These are phyloP conservation scores for Anoplolepis gracilipes DNA, from an alignment of 1,140 invertebrate species.

Conservation along the genomic window DNA sequence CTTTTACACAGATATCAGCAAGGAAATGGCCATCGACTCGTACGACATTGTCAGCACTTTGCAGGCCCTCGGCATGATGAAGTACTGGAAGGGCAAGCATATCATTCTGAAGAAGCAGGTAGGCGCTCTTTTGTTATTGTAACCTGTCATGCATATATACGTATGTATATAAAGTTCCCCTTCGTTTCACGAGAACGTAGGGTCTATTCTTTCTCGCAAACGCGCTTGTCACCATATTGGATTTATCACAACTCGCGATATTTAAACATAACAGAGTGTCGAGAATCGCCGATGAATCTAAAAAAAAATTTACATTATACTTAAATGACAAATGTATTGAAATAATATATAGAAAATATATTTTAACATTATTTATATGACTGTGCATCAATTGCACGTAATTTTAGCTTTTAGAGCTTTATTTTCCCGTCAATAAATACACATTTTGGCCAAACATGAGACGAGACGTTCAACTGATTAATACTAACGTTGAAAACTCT, in stretches of 20 bases:
- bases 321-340: background rate
- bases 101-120: constrained; percentile 98
- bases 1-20: constrained; percentile 89
- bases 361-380: too few species aligned
- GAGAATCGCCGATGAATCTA: background rate
- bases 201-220: constrained; percentile 9
- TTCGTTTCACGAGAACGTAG: constrained; percentile 24
- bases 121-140: constrained; percentile 70
- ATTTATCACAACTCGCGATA: constrained; percentile 17
- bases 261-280: background rate
- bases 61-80: constrained; percentile 98
- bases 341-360: background rate
- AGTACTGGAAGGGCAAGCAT: constrained; percentile 99
- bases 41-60: constrained; percentile 99
- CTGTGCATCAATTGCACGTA: too few species aligned
- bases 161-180: background rate
- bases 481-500: background rate
- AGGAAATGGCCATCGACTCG: constrained; percentile 98
- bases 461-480: background rate
- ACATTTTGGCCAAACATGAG: too few species aligned
- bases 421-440: too few species aligned
- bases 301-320: background rate
- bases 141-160: constrained; percentile 21
- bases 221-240: background rate
- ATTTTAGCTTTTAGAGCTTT: too few species aligned